Conservation (phyloP, 2,888 invertebrate genomes). For the Altica lythri region DNA sequence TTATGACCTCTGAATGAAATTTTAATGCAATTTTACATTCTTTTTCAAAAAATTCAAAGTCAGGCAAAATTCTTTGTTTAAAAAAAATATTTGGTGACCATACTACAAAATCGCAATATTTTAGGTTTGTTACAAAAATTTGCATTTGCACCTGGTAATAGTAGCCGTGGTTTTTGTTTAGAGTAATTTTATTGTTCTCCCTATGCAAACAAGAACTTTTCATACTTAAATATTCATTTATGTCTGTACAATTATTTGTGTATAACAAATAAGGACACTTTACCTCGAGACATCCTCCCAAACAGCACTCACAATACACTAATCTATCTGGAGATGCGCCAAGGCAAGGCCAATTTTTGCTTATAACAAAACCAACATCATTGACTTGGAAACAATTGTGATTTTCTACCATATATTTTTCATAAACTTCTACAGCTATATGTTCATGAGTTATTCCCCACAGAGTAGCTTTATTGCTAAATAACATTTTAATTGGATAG, state of each 20-base stretch:
- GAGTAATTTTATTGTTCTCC: not conserved
- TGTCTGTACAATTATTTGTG: not conserved
- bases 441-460: not conserved
- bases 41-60: constrained; percentile 26
- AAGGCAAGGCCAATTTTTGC: not conserved
- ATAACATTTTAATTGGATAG: constrained; percentile 16
- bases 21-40: constrained; percentile 7
- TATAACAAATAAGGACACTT: constrained; percentile 9
- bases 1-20: constrained; percentile 13
- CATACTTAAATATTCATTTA: not conserved
- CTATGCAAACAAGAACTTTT: not conserved
- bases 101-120: constrained; percentile 33
- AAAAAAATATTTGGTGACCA: constrained; percentile 27
- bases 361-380: not conserved
- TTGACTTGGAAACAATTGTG: not conserved
- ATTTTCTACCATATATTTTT: not conserved
- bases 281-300: constrained; percentile 3
- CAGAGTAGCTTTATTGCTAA: constrained; percentile 5
- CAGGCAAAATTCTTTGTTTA: constrained; percentile 20
- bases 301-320: constrained; percentile 2
- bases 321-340: constrained; percentile 9
- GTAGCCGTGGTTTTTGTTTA: not conserved
- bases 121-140: constrained; percentile 22
- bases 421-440: not conserved
- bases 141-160: constrained; percentile 31